Evolutionary conservation across 2,797 vertebrate genomes (phyloP).

Genomic region (Prionace glauca): DNA sequence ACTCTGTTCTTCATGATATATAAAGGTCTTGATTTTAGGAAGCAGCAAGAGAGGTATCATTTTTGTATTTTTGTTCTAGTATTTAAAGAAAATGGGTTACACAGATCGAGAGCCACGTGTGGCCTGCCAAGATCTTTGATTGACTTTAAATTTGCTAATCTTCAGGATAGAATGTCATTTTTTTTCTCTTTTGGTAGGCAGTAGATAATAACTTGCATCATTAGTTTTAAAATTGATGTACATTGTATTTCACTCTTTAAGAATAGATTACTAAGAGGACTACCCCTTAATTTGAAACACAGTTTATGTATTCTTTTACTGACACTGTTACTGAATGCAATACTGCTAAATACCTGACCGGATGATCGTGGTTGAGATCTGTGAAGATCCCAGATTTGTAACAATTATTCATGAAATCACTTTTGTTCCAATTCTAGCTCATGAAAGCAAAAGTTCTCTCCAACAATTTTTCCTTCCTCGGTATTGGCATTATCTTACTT

Average conservation of each 20-base stretch:
- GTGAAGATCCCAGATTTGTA: neutral
- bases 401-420: neutral
- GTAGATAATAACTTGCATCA: neutral
- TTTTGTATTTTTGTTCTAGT: neutral
- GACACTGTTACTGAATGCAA: neutral
- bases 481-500: neutral
- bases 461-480: neutral
- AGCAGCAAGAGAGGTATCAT: neutral
- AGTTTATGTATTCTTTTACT: neutral
- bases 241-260: neutral
- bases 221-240: neutral
- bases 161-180: neutral
- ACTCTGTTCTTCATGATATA: neutral
- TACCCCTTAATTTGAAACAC: neutral
- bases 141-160: neutral
- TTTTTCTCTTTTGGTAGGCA: neutral
- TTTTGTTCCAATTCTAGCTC: neutral
- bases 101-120: neutral
- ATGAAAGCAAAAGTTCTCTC: neutral
- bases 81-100: neutral
- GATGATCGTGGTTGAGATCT: neutral
- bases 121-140: neutral
- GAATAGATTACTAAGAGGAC: neutral
- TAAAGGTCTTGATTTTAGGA: neutral
- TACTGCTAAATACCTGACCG: neutral